Percentiles rank a stretch among this genome's conserved stretches.
These are phyloP conservation scores for Gymnogyps californianus DNA, from an alignment of 2,113 vertebrate species.

Conservation along the genomic window DNA sequence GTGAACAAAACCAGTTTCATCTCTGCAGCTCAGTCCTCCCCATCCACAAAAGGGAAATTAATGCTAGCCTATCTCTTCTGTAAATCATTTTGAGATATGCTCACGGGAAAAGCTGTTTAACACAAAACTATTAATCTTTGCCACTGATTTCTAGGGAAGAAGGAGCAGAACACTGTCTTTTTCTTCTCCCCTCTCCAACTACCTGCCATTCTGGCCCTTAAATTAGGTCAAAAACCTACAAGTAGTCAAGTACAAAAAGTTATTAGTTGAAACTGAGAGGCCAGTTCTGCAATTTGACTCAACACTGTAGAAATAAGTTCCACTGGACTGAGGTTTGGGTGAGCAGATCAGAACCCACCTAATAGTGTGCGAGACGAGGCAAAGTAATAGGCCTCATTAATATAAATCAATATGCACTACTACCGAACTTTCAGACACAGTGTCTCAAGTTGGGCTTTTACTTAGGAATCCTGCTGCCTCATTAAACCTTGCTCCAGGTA, in stretches of 20 bases:
- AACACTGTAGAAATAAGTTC: background rate
- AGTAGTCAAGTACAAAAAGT: background rate
- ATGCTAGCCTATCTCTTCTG: background rate
- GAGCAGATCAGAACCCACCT: background rate
- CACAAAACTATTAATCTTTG: background rate
- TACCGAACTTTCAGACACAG: background rate
- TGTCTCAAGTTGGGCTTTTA: background rate
- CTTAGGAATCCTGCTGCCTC: background rate
- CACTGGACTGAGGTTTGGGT: background rate
- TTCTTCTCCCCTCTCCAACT: background rate
- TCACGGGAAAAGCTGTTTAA: background rate
- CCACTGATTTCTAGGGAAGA: background rate
- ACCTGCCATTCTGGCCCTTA: background rate
- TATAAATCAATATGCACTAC: background rate
- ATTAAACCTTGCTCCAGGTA: background rate
- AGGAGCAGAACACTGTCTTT: background rate
- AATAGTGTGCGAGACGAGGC: accelerated
- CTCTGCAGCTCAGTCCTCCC: background rate
- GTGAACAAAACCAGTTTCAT: background rate
- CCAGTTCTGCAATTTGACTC: background rate
- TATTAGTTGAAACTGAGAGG: background rate
- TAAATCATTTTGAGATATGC: background rate
- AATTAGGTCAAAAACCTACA: background rate
- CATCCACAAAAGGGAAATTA: background rate
- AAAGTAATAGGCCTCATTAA: background rate